Conservation (phyloP, 2,113 vertebrate genomes). For the Platanista minor region DNA sequence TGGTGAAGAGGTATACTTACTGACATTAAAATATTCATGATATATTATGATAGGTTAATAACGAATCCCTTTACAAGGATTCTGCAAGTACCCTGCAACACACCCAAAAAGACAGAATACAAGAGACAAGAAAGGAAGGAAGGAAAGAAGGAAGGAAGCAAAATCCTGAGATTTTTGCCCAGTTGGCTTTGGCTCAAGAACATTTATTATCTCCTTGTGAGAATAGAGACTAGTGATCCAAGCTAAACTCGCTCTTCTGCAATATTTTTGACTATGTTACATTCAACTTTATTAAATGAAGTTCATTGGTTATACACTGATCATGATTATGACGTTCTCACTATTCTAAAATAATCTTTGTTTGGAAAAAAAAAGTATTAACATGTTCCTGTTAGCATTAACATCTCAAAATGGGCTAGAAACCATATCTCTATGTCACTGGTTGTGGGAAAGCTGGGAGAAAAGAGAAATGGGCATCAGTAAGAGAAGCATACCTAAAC, state of each 20-base stretch:
- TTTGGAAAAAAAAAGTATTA: neutral
- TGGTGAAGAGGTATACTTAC: neutral
- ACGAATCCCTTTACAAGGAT: neutral
- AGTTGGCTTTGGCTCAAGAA: neutral
- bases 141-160: neutral
- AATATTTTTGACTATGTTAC: slow-evolving; percentile 9
- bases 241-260: neutral
- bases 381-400: neutral
- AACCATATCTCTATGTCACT: neutral
- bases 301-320: neutral
- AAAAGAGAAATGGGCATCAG: neutral
- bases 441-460: neutral
- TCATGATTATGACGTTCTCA: neutral
- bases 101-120: neutral
- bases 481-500: neutral
- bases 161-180: neutral
- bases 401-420: neutral
- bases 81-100: neutral
- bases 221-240: neutral
- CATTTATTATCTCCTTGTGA: neutral
- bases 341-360: slow-evolving; percentile 23
- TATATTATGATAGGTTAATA: neutral
- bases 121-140: neutral
- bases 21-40: neutral
- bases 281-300: slow-evolving; percentile 22